phyloP scores from a whole-genome alignment of 2,797 vertebrate species.

The Lepus townsendii region DNA sequence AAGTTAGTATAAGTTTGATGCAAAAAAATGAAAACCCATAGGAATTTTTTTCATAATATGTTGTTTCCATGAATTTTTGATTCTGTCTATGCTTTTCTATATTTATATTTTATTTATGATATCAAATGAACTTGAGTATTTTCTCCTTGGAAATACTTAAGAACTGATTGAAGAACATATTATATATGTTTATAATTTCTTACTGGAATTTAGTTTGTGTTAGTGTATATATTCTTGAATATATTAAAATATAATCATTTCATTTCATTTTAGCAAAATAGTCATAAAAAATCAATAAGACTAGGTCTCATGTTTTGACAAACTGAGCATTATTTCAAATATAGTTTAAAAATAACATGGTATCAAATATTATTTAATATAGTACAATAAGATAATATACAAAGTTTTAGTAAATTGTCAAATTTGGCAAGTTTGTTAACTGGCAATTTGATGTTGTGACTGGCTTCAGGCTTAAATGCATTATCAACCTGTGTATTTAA shows the following conservation, averaged over 20 bases:
- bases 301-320: background rate
- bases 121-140: background rate
- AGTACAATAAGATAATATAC: background rate
- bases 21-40: no score
- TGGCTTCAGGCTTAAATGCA: background rate
- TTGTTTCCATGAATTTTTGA: no score
- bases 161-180: background rate
- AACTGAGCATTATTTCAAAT: background rate
- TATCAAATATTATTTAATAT: background rate
- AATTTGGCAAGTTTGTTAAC: background rate
- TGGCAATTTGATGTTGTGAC: background rate
- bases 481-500: background rate
- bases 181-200: background rate
- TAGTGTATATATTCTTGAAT: background rate
- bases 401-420: background rate
- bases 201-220: no score
- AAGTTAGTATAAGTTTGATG: no score
- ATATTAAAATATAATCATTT: background rate
- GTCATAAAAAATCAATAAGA: background rate
- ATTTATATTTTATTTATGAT: background rate
- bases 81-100: background rate
- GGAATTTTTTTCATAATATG: no score
- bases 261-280: background rate
- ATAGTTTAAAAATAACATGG: background rate
- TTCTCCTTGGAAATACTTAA: background rate